phyloP scores from a whole-genome alignment of 1,140 invertebrate genomes.

The Panulirus ornatus region DNA sequence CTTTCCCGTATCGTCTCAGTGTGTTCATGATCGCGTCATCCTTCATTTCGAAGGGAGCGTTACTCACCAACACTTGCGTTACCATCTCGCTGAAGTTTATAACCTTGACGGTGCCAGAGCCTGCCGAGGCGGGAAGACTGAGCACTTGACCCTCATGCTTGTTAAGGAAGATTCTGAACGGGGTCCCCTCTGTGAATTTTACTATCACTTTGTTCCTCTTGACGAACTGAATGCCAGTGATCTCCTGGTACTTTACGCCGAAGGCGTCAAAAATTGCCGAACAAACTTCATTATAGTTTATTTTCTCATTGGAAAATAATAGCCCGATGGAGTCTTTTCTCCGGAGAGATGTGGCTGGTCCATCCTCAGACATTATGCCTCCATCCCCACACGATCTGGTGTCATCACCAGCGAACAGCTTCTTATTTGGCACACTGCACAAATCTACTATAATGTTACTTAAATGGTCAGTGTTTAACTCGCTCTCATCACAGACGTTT shows the following conservation, averaged over 20 bases:
- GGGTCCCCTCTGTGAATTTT: not conserved
- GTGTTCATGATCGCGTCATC: not conserved
- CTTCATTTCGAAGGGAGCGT: constrained; percentile 6
- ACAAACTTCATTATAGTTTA: not conserved
- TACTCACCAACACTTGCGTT: not conserved
- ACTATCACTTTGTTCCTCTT: constrained; percentile 8
- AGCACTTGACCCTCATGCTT: not conserved
- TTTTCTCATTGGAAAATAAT: not conserved
- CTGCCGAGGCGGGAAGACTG: not conserved
- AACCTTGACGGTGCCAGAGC: constrained; percentile 13
- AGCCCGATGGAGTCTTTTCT: constrained; percentile 9
- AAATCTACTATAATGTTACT: no score
- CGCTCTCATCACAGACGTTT: no score
- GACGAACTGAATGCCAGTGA: constrained; percentile 39
- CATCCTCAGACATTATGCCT: not conserved
- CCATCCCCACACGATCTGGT: not conserved
- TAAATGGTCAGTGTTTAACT: no score
- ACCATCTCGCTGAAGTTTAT: constrained; percentile 16
- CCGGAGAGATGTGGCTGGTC: not conserved
- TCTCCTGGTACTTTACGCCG: not conserved
- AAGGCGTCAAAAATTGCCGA: not conserved
- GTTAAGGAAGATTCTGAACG: constrained; percentile 16
- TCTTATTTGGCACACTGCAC: no score
- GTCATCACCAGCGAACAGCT: not conserved
- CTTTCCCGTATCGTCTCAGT: constrained; percentile 20